Evolutionary conservation across 2,113 vertebrate genomes (phyloP).

Genomic region (Suricata suricatta): DNA sequence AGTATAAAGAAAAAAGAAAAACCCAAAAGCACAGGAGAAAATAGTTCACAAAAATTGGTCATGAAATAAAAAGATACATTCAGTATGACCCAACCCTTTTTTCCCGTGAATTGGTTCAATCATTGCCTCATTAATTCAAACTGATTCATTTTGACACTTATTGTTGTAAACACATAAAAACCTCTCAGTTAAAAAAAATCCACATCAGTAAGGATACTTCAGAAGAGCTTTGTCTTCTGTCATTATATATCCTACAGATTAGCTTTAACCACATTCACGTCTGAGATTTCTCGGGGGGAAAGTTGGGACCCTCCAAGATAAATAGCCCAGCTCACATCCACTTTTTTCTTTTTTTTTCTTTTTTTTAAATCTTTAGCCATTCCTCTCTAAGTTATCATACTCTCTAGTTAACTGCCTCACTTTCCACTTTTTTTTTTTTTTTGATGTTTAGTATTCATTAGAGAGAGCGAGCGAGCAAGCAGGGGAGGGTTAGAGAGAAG

Average conservation of each 20-base stretch:
- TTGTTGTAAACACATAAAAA: not conserved
- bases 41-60: not conserved
- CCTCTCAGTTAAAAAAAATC: slow-evolving; percentile 31
- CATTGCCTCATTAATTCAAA: slow-evolving; percentile 10
- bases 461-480: too few relatives aligned
- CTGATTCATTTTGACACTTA: not conserved
- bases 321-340: not conserved
- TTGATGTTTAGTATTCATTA: too few relatives aligned
- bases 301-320: not conserved
- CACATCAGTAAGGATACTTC: not conserved
- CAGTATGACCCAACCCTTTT: not conserved
- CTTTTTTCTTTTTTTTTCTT: not conserved
- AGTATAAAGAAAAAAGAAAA: not conserved
- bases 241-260: not conserved
- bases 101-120: not conserved
- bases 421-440: not conserved
- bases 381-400: not conserved
- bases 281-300: not conserved
- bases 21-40: not conserved
- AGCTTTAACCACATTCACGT: not conserved
- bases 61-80: not conserved
- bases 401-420: not conserved
- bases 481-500: too few relatives aligned
- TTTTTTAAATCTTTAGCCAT: not conserved
- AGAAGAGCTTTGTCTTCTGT: not conserved